Evolutionary conservation across 2,113 vertebrate species (phyloP), one percentile per base, ranked within the genome.

Genomic region (Saguinus imperator): DNA sequence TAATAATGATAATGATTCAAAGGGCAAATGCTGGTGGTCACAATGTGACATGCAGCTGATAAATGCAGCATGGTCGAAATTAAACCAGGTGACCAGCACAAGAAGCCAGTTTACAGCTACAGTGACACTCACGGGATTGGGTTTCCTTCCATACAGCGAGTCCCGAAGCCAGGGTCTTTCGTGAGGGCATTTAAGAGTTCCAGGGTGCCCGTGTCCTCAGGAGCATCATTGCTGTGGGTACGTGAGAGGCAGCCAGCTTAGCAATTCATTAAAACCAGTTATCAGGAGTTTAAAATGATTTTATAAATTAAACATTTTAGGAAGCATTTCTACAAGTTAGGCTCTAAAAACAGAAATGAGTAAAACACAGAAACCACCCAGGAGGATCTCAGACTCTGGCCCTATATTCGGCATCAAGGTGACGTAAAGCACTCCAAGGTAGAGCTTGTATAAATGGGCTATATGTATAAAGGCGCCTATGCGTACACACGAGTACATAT

Each of bases 111-210:
- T 57, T 2, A 0, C 7, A 4, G 25, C 14, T 35, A 8, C 37
- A 84, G 48, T 6, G 64, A 57, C 77, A 99, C 99, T 99, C 98
- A 99, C 99, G 94, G 99, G 87, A 99, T 99, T 5, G 99, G 98
- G 61, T 99, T 97, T 97, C 99, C 99, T 17, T 99, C 98, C 99
- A 99, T 99, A 97, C 99, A 99, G 13, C 99, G 99, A 4, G 99
- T 99, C 80, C 99, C 99, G 20, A 99, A 99, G 29, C 99, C 99
- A 2, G 99, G 99, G 17, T 98, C 92, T 29, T 98, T 98, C 87
- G 99, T 98, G 79, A 99, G 98, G 37, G 99, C 98, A 0, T 98
- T 97, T 87, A 99, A 94, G 88, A 99, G 98, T 18, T 97, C 98
- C 98, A 99, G 99, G 97, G 99, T 99, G 97, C 97, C 98, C 64